Evolutionary conservation across 2,797 vertebrate species (phyloP).

Genomic region (Platyrinchus mystaceus): DNA sequence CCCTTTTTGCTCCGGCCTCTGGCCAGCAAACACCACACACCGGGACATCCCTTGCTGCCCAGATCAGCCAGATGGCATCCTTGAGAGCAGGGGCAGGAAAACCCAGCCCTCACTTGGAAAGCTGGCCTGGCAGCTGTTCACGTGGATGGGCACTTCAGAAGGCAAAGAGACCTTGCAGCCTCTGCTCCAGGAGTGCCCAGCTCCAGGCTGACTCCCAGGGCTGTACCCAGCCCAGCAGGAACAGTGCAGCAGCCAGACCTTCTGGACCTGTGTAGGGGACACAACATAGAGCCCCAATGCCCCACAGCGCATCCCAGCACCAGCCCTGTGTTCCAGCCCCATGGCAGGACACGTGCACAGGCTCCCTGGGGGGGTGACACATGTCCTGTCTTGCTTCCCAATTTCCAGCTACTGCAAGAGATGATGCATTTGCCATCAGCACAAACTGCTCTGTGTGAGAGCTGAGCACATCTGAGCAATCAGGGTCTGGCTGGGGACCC

Average conservation of each 20-base stretch:
- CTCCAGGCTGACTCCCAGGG: neutral
- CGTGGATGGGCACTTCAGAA: neutral
- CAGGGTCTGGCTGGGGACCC: neutral
- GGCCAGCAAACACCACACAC: neutral
- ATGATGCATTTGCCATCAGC: neutral
- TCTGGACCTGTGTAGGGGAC: fast-evolving
- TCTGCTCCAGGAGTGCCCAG: neutral
- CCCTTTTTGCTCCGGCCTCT: neutral
- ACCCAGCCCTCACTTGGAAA: neutral
- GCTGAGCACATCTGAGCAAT: neutral
- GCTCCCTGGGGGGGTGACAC: neutral
- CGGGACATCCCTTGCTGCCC: neutral
- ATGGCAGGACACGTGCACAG: fast-evolving
- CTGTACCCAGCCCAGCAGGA: neutral
- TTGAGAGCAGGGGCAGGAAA: neutral
- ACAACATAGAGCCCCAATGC: fast-evolving
- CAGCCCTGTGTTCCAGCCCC: neutral
- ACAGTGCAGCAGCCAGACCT: neutral
- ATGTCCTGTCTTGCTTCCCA: neutral
- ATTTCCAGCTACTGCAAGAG: neutral
- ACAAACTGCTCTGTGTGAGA: neutral
- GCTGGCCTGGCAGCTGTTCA: neutral
- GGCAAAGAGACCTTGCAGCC: neutral
- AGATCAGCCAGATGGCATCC: neutral
- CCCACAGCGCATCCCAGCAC: fast-evolving